Evolutionary conservation across 2,113 vertebrate genomes (phyloP), one percentile per base, ranked within the genome.

Genomic region (Beaufortia kweichowensis): DNA sequence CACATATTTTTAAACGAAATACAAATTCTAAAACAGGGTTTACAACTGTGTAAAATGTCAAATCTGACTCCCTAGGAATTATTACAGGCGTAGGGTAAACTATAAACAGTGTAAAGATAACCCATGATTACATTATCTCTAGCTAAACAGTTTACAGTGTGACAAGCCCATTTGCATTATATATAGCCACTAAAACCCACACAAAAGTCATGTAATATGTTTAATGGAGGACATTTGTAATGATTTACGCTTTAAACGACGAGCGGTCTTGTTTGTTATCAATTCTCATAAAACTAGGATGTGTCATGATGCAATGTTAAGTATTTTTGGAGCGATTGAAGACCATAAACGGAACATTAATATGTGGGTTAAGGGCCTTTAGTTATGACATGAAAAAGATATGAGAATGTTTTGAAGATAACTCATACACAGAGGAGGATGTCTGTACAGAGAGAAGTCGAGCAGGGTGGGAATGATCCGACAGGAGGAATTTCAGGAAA

Each of bases 401-500:
- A 17, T 17, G n/a, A 21, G 66, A 55, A 69, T 55, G 48, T 55
- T 69, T 55, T 21, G 28, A 69, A 41, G 26, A 68, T 53, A 68
- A 56, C n/a, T 69, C 48, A 8, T 33, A 31, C 24, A 4, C 48
- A 69, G 29, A 55, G 48, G 29, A 55, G 35, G 7, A 11, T 69
- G 48, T 19, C n/a, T 31, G 11, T 53, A 4, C 48, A 53, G 48
- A 4, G n/a, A 68, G 66, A 19, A 68, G 46, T n/a, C 4, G 6
- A 15, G 19, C 66, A 55, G 46, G 28, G 66, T 31, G 46, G 66
- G 46, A 23, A 33, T 14, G 10, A 29, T 21, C 63, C 26, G 41
- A 28, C 64, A 50, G 65, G 19, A 50, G 43, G 48, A 53, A 69
- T 69, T 69, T 48, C 53, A 50, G 26, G 29, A 33, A 53, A 69